Evolutionary conservation across 2,113 vertebrate genomes (phyloP).

Genomic region (Gavialis gangeticus): DNA sequence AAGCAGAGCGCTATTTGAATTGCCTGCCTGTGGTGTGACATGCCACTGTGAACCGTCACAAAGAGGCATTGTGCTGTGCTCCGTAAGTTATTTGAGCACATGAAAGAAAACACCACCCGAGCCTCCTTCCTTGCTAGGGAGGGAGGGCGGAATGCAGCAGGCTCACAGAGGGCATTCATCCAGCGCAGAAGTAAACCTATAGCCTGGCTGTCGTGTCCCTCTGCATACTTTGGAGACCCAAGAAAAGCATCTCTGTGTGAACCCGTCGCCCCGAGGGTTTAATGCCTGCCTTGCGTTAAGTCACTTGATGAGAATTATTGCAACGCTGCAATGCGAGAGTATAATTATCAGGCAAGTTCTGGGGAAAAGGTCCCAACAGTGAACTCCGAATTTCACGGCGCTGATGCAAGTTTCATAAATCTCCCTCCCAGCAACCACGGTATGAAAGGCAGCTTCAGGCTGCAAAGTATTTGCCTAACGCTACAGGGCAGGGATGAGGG

Average conservation of each 20-base stretch:
- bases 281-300: not conserved
- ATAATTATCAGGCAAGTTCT: not conserved
- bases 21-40: not conserved
- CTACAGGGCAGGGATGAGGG: not conserved
- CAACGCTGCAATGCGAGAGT: not conserved
- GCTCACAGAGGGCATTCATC: not conserved
- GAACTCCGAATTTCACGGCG: not conserved
- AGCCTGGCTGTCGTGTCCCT: not conserved
- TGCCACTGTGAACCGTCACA: not conserved
- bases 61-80: not conserved
- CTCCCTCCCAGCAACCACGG: rapidly evolving
- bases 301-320: not conserved
- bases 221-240: not conserved
- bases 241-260: not conserved
- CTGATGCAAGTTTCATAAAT: not conserved
- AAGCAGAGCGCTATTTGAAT: not conserved
- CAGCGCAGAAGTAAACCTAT: not conserved
- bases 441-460: not conserved
- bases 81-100: not conserved
- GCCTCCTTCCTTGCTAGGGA: not conserved
- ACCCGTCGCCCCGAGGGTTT: not conserved
- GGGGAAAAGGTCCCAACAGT: not conserved
- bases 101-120: not conserved
- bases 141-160: not conserved
- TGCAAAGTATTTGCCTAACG: not conserved